These are phyloP conservation scores for Limonius californicus DNA, from an alignment of 1,140 invertebrate species.

Conservation along the genomic window DNA sequence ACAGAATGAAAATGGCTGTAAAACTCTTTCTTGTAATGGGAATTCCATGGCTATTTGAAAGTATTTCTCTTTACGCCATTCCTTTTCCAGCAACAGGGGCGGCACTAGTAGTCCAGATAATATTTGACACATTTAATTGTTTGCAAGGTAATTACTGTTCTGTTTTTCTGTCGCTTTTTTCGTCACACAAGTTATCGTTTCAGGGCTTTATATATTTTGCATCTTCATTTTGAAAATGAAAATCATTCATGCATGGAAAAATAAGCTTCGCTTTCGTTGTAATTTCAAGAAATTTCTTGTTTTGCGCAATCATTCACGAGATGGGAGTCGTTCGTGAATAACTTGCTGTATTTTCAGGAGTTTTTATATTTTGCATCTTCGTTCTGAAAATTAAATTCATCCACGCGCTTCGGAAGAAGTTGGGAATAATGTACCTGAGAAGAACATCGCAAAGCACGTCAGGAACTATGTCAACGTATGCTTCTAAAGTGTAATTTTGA, in stretches of 20 bases:
- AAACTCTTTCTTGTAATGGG: constrained; percentile 62
- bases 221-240: constrained; percentile 26
- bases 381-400: constrained; percentile 23
- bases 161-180: constrained; percentile 4
- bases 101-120: background rate
- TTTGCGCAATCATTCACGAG: no score
- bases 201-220: constrained; percentile 29
- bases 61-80: constrained; percentile 37
- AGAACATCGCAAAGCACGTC: constrained; percentile 12
- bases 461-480: background rate
- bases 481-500: no score
- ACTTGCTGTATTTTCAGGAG: constrained; percentile 28
- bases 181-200: constrained; percentile 1
- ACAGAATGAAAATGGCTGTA: constrained; percentile 55
- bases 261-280: background rate
- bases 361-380: constrained; percentile 31
- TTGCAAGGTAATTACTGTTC: constrained; percentile 22
- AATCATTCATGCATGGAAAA: background rate
- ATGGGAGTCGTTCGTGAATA: no score
- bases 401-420: constrained; percentile 6
- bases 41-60: constrained; percentile 54
- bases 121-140: constrained; percentile 20
- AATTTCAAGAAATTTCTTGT: background rate
- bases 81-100: background rate
- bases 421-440: constrained; percentile 18